Conservation (phyloP, 2,113 vertebrate species). For the Athene cunicularia region DNA sequence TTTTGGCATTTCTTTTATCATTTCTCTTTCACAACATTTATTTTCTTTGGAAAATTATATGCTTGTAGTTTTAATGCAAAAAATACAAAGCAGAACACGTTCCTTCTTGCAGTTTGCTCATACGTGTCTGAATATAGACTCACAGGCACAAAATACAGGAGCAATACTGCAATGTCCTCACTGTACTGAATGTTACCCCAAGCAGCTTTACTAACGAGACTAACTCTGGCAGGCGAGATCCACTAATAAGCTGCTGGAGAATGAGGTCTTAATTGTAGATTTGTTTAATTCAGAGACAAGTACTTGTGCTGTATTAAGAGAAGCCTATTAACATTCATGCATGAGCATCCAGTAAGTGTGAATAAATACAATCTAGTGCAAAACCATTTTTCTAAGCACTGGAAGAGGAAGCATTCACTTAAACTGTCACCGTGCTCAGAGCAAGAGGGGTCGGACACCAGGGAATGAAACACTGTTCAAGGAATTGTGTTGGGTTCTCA, state of each 20-base stretch:
- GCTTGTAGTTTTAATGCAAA: background rate
- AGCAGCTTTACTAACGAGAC: background rate
- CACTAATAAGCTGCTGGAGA: background rate
- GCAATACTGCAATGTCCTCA: background rate
- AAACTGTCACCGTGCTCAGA: background rate
- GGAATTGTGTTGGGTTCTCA: background rate
- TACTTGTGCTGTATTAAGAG: background rate
- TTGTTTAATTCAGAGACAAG: conserved; percentile 20
- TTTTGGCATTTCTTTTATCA: background rate
- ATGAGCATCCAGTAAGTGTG: background rate
- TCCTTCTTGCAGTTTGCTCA: background rate
- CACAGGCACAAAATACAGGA: background rate
- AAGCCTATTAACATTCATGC: background rate
- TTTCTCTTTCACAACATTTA: background rate
- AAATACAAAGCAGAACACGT: background rate
- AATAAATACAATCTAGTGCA: background rate
- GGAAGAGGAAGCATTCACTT: background rate
- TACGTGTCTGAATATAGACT: background rate
- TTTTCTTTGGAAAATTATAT: background rate
- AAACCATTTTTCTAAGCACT: background rate
- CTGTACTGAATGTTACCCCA: background rate
- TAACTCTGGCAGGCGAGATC: background rate
- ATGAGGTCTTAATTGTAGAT: conserved; percentile 9
- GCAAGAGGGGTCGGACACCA: background rate
- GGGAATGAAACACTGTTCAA: background rate